Evolutionary conservation across 2,888 invertebrate genomes (phyloP), one percentile per base, ranked within the genome.

Genomic region (Cephonodes hylas): DNA sequence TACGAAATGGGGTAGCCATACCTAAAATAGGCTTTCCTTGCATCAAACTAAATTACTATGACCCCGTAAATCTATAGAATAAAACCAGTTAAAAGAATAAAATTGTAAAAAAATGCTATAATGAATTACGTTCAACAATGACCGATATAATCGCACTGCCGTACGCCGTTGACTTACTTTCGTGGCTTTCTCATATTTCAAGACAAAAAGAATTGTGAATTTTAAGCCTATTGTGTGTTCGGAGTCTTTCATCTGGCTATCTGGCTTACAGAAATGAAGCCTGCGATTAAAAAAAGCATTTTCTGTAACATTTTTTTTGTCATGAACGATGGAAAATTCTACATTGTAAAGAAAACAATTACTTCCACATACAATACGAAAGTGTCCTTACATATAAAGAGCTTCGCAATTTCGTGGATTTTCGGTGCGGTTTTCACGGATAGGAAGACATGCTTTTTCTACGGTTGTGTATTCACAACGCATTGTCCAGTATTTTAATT

Each of bases 141-240:
- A 38, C 38, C 38, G 13, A n/a, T 53, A 18, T 8, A 27, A 20
- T 15, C 8, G 18, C 48, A n/a, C 27, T 3, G 3, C 3, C 27
- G 15, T 31, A 15, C n/a, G 3, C 48, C 48, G 48, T 25, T 48
- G 74, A 70, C 72, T 70, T 74, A 66, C 70, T 68, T 67, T 59
- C 60, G 60, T 68, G 66, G 65, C 63, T 64, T 31, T 53, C 27
- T 53, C 31, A 60, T 60, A 60, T 58, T 57, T 57, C 23, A 34
- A 57, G 34, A 45, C 45, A 44, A 61, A 57, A 23, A 45, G 22
- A 57, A 61, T 57, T 53, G 31, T 53, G 53, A 53, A 31, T 53
- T 53, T 53, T 53, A 31, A 53, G 53, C 31, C 53, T 53, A 53
- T 53, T 53, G 53, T 53, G 31, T 53, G n/a, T 53, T 18, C 31